phyloP scores from a whole-genome alignment of 2,113 vertebrate species.

The Porphyrio hochstetteri region DNA sequence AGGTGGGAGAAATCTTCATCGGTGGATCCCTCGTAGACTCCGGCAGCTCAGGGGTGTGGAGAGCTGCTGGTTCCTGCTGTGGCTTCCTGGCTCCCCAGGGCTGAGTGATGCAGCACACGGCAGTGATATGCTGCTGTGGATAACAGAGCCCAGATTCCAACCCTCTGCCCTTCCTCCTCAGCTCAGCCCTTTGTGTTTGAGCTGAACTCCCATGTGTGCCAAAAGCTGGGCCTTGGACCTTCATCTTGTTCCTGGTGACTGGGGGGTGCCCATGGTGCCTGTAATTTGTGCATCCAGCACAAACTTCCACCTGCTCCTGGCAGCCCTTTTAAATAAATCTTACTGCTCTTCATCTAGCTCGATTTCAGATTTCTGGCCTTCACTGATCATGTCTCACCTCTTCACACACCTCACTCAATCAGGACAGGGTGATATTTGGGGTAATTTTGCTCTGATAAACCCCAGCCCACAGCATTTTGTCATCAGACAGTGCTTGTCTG shows the following conservation, averaged over 20 bases:
- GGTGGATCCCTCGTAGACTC: neutral
- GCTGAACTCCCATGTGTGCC: neutral
- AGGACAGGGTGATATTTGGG: neutral
- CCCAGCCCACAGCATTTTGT: neutral
- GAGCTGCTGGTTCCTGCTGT: neutral
- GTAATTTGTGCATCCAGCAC: neutral
- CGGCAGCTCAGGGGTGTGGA: neutral
- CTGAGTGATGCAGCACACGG: neutral
- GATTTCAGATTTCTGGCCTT: neutral
- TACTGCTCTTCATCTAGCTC: neutral
- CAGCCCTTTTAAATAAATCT: neutral
- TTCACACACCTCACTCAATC: neutral
- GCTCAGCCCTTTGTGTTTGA: neutral
- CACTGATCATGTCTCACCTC: neutral
- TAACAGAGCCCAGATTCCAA: neutral
- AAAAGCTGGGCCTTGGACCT: neutral
- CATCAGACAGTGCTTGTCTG: neutral
- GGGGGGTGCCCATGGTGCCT: neutral
- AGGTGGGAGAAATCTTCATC: neutral
- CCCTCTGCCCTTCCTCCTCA: neutral
- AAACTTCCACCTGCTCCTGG: neutral
- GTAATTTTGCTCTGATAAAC: neutral
- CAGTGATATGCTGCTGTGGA: neutral
- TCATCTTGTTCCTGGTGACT: neutral
- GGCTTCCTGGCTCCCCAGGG: neutral